Evolutionary conservation across 2,113 vertebrate species (phyloP), one percentile per base, ranked within the genome.

Genomic region (Quiscalus mexicanus): DNA sequence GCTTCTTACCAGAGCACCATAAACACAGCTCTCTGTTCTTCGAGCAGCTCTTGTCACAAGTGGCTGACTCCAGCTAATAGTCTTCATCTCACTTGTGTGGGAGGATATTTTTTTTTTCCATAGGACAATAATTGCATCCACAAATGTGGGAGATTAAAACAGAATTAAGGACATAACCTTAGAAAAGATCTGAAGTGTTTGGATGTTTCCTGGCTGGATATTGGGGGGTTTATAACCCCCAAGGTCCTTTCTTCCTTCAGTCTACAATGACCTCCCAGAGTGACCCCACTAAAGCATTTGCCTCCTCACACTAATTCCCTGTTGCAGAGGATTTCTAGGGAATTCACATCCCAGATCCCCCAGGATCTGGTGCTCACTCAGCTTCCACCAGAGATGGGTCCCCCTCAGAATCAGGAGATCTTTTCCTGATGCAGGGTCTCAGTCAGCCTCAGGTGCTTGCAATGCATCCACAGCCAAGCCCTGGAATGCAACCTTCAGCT

Each of bases 21-120:
- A 91, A 94, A 77, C 84, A 70, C 79, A 59, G 86, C 83, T 28
- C 70, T n/a, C 60, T 89, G 25, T 45, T 83, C 82, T 79, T 65
- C 69, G n/a, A 87, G 90, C 79, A 86, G 93, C 93, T 95, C 92
- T 94, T 84, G 60, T 68, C 88, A 92, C 83, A 86, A 96, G 92
- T 55, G 85, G 68, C 73, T 89, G 85, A 59, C 80, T 96, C 44
- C 76, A 56, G 64, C 20, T 89, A 74, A 83, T 79, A 19, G 58
- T 17, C 37, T 81, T 47, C 60, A 73, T 75, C 63, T 77, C 55
- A 19, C 55, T 65, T 24, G 50, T 70, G 90, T 71, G 62, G 90
- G 92, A 93, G 73, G 60, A 15, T 82, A 3, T 73, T 70, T 65
- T 52, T 77, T 84, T 84, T 62, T 90, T 70, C 49, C 60, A 16